phyloP scores from a whole-genome alignment of 2,888 invertebrate species.

The Timandra comae region DNA sequence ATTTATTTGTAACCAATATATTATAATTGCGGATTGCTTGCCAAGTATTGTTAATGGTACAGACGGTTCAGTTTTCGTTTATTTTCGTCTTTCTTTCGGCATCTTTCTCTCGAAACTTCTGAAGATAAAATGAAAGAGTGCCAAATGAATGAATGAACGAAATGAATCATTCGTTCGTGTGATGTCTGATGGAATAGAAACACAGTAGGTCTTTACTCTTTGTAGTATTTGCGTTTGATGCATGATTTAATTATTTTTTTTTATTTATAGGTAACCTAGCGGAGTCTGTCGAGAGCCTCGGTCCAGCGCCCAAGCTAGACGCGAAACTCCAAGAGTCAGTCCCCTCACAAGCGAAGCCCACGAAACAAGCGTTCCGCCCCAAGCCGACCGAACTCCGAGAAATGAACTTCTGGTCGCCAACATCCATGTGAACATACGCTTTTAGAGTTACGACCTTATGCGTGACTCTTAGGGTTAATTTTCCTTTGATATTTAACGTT shows the following conservation, averaged over 20 bases:
- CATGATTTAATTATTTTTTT: no score
- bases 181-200: no score
- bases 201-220: background rate
- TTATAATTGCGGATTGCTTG: no score
- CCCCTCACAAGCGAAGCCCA: slow-evolving; percentile 41
- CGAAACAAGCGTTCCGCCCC: slow-evolving; percentile 42
- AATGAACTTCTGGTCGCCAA: slow-evolving; percentile 92
- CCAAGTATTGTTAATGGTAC: no score
- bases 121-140: no score
- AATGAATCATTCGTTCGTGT: no score
- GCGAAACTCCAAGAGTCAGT: slow-evolving; percentile 27
- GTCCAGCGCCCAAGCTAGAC: slow-evolving; percentile 51
- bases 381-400: slow-evolving; percentile 82
- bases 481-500: slow-evolving; percentile 4
- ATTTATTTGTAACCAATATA: no score
- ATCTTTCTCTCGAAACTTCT: no score
- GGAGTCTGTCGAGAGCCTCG: slow-evolving; percentile 65
- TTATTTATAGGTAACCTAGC: slow-evolving; percentile 45
- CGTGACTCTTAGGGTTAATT: slow-evolving; percentile 13
- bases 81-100: no score
- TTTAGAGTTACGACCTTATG: no score
- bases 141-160: no score
- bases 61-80: no score
- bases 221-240: background rate
- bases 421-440: slow-evolving; percentile 89